Conservation (phyloP, 30 jellyfish, hydroid and myxozoan genomes). For the Aurelia aurita region DNA sequence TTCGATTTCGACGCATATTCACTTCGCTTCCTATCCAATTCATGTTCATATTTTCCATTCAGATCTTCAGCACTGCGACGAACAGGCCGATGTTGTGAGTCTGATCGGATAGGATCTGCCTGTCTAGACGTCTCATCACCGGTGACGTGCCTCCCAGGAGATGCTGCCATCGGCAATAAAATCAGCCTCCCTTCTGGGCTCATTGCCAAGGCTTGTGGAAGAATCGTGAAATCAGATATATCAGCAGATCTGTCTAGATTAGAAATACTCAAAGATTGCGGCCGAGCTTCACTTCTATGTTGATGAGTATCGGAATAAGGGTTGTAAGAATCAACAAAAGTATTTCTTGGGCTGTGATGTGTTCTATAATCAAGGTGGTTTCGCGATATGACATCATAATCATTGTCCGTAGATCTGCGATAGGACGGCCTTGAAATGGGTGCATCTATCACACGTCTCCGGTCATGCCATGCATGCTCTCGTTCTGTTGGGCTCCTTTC, state of each 20-base stretch:
- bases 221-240: slow-evolving; percentile 55
- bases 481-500: no score
- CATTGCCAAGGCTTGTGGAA: slow-evolving; percentile 87
- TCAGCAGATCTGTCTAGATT: slow-evolving; percentile 10
- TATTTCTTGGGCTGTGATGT: no score
- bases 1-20: no score
- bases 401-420: no score
- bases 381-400: no score
- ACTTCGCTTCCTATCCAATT: no score
- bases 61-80: background rate
- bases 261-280: slow-evolving; percentile 7
- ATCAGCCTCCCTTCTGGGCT: slow-evolving; percentile 81
- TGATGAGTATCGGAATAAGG: background rate
- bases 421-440: no score
- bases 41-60: background rate
- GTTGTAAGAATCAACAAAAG: no score
- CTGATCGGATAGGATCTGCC: background rate
- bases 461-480: no score
- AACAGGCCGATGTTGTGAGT: no score
- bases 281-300: background rate
- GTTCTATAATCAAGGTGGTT: no score
- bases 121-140: background rate
- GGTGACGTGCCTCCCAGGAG: slow-evolving; percentile 33
- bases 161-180: slow-evolving; percentile 76
- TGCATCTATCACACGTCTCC: no score